phyloP scores from a whole-genome alignment of 2,113 vertebrate genomes.

The Chitala chitala region DNA sequence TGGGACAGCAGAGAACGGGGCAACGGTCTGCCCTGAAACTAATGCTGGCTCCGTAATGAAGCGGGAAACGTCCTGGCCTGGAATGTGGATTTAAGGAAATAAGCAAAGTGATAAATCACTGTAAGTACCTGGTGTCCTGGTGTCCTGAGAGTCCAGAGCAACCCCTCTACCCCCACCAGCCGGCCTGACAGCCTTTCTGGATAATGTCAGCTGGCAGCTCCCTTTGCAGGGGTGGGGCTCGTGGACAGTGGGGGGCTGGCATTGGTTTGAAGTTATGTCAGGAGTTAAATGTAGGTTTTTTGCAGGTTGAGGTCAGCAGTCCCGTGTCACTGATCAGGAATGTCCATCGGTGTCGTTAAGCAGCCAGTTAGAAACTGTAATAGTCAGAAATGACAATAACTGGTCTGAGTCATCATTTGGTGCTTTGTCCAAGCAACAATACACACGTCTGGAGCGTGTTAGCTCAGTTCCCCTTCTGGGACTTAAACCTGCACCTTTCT shows the following conservation, averaged over 20 bases:
- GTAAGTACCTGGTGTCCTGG: neutral
- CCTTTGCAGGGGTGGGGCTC: constrained; percentile 13
- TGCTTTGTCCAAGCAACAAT: too few relatives aligned
- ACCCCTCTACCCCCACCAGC: neutral
- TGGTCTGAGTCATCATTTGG: too few relatives aligned
- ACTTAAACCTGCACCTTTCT: too few relatives aligned
- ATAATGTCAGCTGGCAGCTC: constrained; percentile 15
- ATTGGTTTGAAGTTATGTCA: neutral
- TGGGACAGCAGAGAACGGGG: neutral
- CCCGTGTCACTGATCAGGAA: neutral
- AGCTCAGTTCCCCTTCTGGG: too few relatives aligned
- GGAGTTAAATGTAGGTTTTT: neutral
- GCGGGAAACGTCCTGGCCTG: neutral
- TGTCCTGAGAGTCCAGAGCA: neutral
- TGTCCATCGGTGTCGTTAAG: neutral
- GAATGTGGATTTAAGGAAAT: constrained; percentile 24
- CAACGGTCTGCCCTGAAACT: neutral
- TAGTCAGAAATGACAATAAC: neutral
- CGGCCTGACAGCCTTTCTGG: constrained; percentile 10
- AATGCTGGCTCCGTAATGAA: constrained; percentile 5
- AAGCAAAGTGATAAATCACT: constrained; percentile 29
- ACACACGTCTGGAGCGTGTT: too few relatives aligned
- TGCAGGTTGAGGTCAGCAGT: neutral
- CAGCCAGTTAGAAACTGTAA: neutral
- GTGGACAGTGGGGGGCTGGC: neutral